These are phyloP conservation scores for Xestia sexstrigata DNA, from an alignment of 2,888 invertebrate species.

Conservation along the genomic window DNA sequence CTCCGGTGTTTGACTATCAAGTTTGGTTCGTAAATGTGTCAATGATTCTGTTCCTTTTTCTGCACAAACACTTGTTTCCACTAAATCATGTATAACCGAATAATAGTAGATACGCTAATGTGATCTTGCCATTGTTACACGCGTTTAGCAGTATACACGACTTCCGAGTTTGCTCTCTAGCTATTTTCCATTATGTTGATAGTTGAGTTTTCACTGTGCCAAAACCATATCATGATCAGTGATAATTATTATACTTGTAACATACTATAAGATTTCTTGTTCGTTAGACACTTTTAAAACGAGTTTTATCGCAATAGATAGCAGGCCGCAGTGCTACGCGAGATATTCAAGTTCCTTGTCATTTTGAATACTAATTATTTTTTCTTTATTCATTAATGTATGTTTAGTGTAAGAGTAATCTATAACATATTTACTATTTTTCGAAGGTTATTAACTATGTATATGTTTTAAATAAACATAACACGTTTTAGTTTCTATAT, in stretches of 20 bases:
- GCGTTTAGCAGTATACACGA: conserved; percentile 60
- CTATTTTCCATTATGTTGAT: conserved; percentile 69
- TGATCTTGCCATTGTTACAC: conserved; percentile 78
- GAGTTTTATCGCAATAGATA: conserved; percentile 68
- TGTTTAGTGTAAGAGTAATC: conserved; percentile 81
- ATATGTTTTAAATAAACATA: conserved; percentile 81
- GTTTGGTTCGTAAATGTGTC: conserved; percentile 36
- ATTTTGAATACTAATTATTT: conserved; percentile 74
- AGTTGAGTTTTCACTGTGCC: conserved; percentile 80
- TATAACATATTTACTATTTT: conserved; percentile 88
- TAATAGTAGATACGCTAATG: conserved; percentile 64
- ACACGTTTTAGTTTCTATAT: conserved; percentile 81
- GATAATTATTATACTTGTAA: conserved; percentile 78
- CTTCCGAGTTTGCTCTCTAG: conserved; percentile 75
- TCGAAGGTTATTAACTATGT: conserved; percentile 85
- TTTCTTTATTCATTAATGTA: conserved; percentile 77
- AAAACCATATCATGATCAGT: conserved; percentile 88
- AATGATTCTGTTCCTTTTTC: conserved; percentile 57
- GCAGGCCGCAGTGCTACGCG: conserved; percentile 74
- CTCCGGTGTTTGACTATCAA: conserved; percentile 31
- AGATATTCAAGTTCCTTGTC: conserved; percentile 85
- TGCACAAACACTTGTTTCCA: conserved; percentile 64
- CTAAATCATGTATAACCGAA: conserved; percentile 42
- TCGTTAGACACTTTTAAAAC: conserved; percentile 68
- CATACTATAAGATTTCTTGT: conserved; percentile 73